A percentile compares a stretch with the other conserved stretches of the same genome.
phyloP scores from a whole-genome alignment of 2,113 vertebrate species.

The Sylvilagus bachmani region DNA sequence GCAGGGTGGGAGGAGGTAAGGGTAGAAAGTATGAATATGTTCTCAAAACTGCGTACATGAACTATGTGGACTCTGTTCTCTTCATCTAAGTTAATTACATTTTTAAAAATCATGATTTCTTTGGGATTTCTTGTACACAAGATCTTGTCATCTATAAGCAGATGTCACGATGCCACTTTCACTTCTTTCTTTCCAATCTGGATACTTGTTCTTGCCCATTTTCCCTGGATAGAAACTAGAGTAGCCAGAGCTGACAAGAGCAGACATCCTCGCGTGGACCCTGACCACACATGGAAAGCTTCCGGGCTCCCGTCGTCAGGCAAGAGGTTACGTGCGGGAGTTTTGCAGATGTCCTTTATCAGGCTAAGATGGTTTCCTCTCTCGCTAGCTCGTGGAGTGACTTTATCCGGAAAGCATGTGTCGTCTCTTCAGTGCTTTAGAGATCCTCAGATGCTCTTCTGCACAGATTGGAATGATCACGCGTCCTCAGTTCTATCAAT shows the following conservation, averaged over 20 bases:
- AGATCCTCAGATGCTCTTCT: too few species aligned
- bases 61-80: too few species aligned
- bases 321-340: neutral
- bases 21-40: too few species aligned
- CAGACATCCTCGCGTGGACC: neutral
- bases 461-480: neutral
- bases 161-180: neutral
- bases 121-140: neutral
- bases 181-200: neutral
- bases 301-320: neutral
- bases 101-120: neutral
- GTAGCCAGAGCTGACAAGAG: neutral
- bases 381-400: neutral
- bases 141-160: neutral
- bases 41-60: too few species aligned
- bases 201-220: neutral
- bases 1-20: too few species aligned
- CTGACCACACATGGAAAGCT: neutral
- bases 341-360: neutral
- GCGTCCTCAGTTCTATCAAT: neutral
- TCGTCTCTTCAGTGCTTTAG: constrained; percentile 6
- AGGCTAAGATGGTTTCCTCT: neutral
- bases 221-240: neutral
- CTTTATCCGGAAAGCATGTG: neutral
- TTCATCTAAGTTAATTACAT: neutral